phyloP scores from a whole-genome alignment of 2,797 vertebrate species.

The Neomorphus geoffroyi region DNA sequence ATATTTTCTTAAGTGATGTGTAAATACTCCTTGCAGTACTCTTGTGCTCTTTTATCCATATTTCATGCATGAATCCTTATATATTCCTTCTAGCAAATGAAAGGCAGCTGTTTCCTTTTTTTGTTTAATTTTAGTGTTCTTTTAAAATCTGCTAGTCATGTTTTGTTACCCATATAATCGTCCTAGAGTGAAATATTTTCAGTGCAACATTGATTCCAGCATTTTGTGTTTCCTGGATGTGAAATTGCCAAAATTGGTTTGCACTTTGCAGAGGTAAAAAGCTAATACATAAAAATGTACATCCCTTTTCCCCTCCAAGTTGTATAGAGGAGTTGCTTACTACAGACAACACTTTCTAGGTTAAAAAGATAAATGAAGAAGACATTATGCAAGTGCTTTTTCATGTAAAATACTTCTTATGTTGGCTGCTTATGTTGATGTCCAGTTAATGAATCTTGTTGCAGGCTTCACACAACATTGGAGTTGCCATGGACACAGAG shows the following conservation, averaged over 20 bases:
- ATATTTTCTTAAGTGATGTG: neutral
- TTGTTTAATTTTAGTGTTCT: neutral
- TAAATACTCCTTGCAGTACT: neutral
- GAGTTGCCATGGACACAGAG: constrained; percentile 93
- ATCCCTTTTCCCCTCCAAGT: neutral
- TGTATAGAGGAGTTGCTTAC: neutral
- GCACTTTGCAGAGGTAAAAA: neutral
- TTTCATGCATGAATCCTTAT: neutral
- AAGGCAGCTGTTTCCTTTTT: neutral
- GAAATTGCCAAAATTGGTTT: neutral
- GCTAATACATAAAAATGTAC: neutral
- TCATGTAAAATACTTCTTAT: neutral
- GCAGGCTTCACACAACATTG: constrained; percentile 94
- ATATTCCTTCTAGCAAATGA: neutral
- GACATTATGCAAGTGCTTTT: neutral
- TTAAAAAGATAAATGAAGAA: neutral
- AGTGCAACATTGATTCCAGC: neutral
- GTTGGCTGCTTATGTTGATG: neutral
- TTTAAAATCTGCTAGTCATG: neutral
- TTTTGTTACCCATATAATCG: neutral
- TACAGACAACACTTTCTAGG: neutral
- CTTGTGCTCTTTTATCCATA: neutral
- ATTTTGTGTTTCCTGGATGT: neutral
- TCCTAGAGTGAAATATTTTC: neutral
- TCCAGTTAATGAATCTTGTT: neutral